Evolutionary conservation across 2,888 invertebrate genomes (phyloP), one percentile per base, ranked within the genome.

Genomic region (Dichetophora obliterata): DNA sequence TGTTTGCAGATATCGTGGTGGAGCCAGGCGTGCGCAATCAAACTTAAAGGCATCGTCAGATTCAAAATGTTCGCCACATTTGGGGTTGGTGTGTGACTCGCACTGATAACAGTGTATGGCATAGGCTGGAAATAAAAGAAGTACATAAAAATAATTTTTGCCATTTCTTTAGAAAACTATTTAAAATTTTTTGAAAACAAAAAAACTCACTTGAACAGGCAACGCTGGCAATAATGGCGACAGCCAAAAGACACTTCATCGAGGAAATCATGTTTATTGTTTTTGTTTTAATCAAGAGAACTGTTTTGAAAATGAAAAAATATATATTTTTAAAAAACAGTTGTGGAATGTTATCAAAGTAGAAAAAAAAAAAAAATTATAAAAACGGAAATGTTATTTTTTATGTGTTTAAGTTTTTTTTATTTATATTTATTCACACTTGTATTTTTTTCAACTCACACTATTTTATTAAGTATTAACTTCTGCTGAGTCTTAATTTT

Each of bases 31-130:
- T 57, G 82, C 31, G 71, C 88, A 88, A 76, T 88, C 88, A 69
- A 83, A 76, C 48, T 87, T 82, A 9, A 82, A 75, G 9, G 75
- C 75, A 24, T 83, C 79, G 4, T 87, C 85, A 14, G 82, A 68
- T 75, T 86, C 85, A 73, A 88, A 87, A n/a, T 85, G 75, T 78
- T 83, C 83, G 31, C 88, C 89, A 76, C 89, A 89, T 78, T 86
- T 85, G 34, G 84, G 75, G 63, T 82, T 82, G 63, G 80, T 81
- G 9, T 82, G 5, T 5, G 89, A 88, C 22, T 88, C 88, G 77
- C 89, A 89, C 50, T 85, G 83, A 79, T 88, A 89, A 79, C 89
- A 89, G 19, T 86, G 85, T 70, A 89, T 81, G 80, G 88, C 88
- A 78, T 84, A 86, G 16, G 86, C 89, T 89, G 80, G 16, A 63